phyloP scores from a whole-genome alignment of 2,888 invertebrate species.

The Cephalotes varians region DNA sequence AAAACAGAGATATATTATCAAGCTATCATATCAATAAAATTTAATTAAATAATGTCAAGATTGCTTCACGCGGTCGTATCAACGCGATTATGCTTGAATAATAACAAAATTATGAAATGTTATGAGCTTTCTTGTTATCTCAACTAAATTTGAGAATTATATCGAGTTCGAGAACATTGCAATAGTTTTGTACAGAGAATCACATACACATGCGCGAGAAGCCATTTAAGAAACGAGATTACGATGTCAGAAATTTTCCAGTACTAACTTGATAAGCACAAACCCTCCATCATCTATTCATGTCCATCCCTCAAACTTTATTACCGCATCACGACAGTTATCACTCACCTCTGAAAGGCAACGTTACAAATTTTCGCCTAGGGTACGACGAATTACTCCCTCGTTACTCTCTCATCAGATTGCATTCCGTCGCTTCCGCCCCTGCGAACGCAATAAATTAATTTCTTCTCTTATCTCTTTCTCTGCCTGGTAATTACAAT shows the following conservation, averaged over 20 bases:
- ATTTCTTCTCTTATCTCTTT: constrained; percentile 3
- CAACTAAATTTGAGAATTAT: neutral
- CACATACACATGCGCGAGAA: neutral
- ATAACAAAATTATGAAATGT: neutral
- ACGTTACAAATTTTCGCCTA: constrained; percentile 34
- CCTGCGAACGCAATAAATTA: constrained; percentile 43
- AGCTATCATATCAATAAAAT: neutral
- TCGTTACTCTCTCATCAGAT: constrained; percentile 44
- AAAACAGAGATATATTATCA: neutral
- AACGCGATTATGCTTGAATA: neutral
- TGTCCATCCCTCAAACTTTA: constrained; percentile 9
- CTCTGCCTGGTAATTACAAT: constrained; percentile 30
- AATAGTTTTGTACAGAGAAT: neutral
- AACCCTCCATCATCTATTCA: constrained; percentile 33
- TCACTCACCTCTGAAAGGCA: constrained; percentile 22
- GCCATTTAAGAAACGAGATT: constrained; percentile 5
- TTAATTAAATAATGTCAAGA: neutral
- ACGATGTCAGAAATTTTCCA: neutral
- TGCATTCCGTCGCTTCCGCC: neutral
- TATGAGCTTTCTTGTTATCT: neutral
- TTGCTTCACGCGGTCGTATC: neutral
- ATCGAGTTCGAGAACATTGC: neutral
- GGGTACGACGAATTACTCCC: constrained; percentile 21
- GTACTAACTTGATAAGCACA: neutral
- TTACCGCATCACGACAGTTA: constrained; percentile 16